Percentiles rank a stretch among this genome's conserved stretches.
Evolutionary conservation across 2,113 vertebrate genomes (phyloP).

Genomic region (Donacobius atricapilla): DNA sequence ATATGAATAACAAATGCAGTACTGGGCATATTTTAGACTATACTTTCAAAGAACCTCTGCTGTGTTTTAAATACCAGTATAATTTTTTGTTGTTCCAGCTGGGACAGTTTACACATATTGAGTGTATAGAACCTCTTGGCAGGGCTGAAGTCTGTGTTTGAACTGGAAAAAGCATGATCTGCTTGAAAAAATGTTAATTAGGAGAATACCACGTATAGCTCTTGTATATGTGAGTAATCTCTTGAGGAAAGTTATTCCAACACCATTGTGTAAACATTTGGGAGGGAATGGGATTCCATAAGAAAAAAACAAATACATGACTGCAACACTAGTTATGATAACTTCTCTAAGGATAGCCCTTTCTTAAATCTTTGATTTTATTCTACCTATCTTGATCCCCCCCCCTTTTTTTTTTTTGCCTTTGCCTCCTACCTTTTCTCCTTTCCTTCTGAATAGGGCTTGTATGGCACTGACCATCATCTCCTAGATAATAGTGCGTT

Average conservation of each 20-base stretch:
- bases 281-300: neutral
- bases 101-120: neutral
- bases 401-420: neutral
- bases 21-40: neutral
- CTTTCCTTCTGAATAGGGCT: neutral
- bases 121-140: neutral
- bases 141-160: neutral
- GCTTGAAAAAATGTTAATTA: neutral
- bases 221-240: neutral
- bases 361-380: neutral
- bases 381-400: neutral
- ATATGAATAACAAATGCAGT: neutral
- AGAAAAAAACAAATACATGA: neutral
- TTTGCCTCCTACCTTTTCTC: neutral
- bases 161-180: neutral
- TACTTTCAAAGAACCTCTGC: neutral
- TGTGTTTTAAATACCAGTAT: neutral
- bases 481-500: fast-evolving
- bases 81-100: neutral
- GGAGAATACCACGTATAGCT: neutral
- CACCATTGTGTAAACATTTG: neutral
- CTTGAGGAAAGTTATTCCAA: neutral
- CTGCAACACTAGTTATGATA: neutral
- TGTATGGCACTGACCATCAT: neutral
- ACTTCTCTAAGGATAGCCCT: neutral